phyloP scores from a whole-genome alignment of 2,113 vertebrate genomes.

The Alexandromys fortis region DNA sequence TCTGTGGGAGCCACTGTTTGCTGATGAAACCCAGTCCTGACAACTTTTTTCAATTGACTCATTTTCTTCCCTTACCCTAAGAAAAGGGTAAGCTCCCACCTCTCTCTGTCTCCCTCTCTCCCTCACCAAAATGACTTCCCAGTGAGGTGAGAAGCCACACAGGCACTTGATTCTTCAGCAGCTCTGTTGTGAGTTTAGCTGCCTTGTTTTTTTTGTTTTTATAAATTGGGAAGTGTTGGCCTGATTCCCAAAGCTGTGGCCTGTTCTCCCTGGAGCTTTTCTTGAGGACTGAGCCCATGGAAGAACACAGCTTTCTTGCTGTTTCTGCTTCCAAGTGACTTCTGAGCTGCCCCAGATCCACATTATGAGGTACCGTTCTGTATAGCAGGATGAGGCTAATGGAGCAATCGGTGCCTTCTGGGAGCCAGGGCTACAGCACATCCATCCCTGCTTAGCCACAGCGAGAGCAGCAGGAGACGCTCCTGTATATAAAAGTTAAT shows the following conservation, averaged over 20 bases:
- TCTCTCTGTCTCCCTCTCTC: too few relatives aligned
- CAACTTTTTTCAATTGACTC: constrained; percentile 15
- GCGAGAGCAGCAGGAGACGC: not conserved
- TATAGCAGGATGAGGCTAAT: not conserved
- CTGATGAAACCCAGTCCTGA: constrained; percentile 12
- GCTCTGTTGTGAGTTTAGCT: constrained; percentile 30
- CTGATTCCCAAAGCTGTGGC: not conserved
- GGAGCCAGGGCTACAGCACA: not conserved
- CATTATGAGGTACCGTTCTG: not conserved
- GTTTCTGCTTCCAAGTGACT: not conserved
- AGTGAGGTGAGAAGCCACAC: constrained; percentile 26
- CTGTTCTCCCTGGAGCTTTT: constrained; percentile 23
- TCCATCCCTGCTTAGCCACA: not conserved
- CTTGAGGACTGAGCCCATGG: not conserved
- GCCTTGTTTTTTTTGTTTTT: constrained; percentile 66
- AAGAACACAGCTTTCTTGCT: constrained; percentile 17
- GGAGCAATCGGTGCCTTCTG: not conserved
- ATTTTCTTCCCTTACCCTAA: constrained; percentile 52
- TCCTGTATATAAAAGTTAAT: not conserved
- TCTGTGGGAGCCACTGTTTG: constrained; percentile 49
- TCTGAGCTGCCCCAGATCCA: not conserved
- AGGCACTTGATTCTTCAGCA: constrained; percentile 53
- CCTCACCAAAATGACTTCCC: constrained; percentile 22
- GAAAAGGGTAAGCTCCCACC: not conserved
- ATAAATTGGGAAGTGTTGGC: constrained; percentile 4